phyloP scores from a whole-genome alignment of 2,797 vertebrate species.

The Clarias platycephalus region DNA sequence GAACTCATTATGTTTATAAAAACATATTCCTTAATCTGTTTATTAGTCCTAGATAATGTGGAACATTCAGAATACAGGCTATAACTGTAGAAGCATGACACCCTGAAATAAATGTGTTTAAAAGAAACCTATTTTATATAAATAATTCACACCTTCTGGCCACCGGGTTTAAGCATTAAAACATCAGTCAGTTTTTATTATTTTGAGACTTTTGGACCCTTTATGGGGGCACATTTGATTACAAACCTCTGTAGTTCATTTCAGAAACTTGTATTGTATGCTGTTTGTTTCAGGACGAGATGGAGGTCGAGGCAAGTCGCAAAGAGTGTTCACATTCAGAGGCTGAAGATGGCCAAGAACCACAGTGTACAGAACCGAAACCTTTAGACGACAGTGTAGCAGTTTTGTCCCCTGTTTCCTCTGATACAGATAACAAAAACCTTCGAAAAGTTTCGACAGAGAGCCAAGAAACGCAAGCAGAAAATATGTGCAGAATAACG shows the following conservation, averaged over 20 bases:
- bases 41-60: not conserved
- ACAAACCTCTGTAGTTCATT: not conserved
- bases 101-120: not conserved
- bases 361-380: not conserved
- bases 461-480: slow-evolving; percentile 29
- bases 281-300: slow-evolving; percentile 23
- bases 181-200: not conserved
- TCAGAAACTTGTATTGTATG: not conserved
- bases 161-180: not conserved
- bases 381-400: not conserved
- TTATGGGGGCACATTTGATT: not conserved
- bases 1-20: not conserved
- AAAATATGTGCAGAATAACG: slow-evolving; percentile 31
- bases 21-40: not conserved
- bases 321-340: not conserved
- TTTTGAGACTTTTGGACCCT: not conserved
- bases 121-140: not conserved
- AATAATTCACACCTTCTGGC: not conserved
- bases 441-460: slow-evolving; percentile 12
- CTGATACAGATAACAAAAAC: not conserved
- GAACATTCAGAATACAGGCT: not conserved
- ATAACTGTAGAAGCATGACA: not conserved
- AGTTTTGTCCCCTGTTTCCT: not conserved
- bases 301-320: not conserved
- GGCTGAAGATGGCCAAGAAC: not conserved